Base-by-base conservation (phyloP, 2,797 vertebrate species). In the Myotis vivesi region DNA sequence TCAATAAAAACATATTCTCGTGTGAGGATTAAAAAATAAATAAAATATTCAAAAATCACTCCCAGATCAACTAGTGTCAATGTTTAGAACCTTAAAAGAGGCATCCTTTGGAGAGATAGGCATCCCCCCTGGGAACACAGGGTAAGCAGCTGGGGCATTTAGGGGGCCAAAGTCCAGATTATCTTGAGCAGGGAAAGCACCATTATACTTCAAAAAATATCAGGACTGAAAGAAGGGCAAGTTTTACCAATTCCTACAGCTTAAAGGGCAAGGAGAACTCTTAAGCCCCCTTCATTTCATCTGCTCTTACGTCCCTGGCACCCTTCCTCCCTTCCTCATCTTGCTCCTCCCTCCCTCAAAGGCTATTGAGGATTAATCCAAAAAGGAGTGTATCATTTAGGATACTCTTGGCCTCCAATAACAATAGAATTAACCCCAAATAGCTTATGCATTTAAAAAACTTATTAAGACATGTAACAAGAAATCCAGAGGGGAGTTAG, bases 41-140 rank as follows among this genome's bases (percentile, higher is more conserved):
- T 17, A 28, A 81, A 86, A 72, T 41, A 86, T 93, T 51, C 66
- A 80, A 92, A 94, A 28, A 71, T 23, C 51, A 76, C 77, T 95
- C 79, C 57, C 73, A 91, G 44, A 91, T 80, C 88, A 92, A 33
- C 44, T 44, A 13, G 51, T 23, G 44, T 75, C 59, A 44, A 64
- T 17, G 89, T 93, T 87, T 13, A 91, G 16, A 94, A 86, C 22
- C 71, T 92, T n/a, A 46, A 76, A 89, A 89, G 64, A 55, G 33
- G 44, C 55, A 75, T 55, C 73, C n/a, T 68, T 95, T 81, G 55
- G 44, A 94, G 66, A 86, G n/a, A 55, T 2, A 38, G 19, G 28
- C 36, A 59, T 16, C 16, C 20, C 87, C 10, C 28, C 64, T 17
- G 16, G 30, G 69, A 77, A 69, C 51, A 87, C 38, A 87, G 53